These are phyloP conservation scores for Koerneria pararmatus DNA, from an alignment of 2,888 invertebrate species.

Conservation along the genomic window DNA sequence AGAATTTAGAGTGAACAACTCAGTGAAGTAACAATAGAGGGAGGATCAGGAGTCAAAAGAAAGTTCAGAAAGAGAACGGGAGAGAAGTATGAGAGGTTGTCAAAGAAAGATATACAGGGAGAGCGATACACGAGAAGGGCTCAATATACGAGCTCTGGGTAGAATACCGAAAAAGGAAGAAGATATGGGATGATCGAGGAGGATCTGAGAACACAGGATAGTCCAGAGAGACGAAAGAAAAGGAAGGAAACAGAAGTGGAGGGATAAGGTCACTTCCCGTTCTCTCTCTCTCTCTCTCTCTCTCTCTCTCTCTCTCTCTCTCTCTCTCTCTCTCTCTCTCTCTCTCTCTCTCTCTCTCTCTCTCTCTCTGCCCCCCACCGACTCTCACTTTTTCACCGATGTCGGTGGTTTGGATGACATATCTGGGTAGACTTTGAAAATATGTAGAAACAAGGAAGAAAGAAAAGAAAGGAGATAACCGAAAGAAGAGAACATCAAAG, in stretches of 20 bases:
- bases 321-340: conserved; percentile 3
- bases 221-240: conserved; percentile 12
- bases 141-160: too few species aligned
- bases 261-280: conserved; percentile 14
- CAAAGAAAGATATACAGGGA: background rate
- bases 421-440: too few species aligned
- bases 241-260: background rate
- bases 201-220: background rate
- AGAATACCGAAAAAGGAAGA: too few species aligned
- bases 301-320: conserved; percentile 2
- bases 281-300: background rate
- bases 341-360: background rate
- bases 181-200: background rate
- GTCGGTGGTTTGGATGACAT: too few species aligned
- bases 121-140: background rate
- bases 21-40: background rate
- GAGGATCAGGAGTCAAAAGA: background rate
- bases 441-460: background rate
- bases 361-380: background rate
- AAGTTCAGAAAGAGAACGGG: background rate
- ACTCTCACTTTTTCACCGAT: too few species aligned
- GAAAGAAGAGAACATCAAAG: conserved; percentile 18
- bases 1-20: too few species aligned
- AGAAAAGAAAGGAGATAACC: conserved; percentile 22
- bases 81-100: background rate